A percentile compares a stretch with the other conserved stretches of the same genome.
phyloP scores from a whole-genome alignment of 2,888 invertebrate species.

The Drosophila gaucha region DNA sequence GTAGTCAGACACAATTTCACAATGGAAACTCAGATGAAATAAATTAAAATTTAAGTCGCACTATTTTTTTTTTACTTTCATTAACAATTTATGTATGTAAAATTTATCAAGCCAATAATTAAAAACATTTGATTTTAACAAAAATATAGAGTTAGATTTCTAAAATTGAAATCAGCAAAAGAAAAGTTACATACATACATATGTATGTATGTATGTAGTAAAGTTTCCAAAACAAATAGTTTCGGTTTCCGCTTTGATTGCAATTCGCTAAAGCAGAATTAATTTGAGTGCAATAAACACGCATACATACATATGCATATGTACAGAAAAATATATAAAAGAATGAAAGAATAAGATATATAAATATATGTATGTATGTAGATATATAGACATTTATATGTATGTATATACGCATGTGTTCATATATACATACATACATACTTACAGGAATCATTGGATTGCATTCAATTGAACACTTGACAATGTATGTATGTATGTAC shows the following conservation, averaged over 20 bases:
- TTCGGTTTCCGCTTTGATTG: slow-evolving; percentile 8
- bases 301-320: neutral
- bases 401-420: neutral
- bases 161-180: neutral
- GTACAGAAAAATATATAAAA: neutral
- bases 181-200: neutral
- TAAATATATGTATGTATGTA: neutral
- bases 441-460: slow-evolving; percentile 2
- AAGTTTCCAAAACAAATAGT: neutral
- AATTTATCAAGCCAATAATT: too few species aligned
- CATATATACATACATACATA: neutral
- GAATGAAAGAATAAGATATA: neutral
- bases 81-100: too few species aligned
- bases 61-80: neutral
- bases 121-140: too few species aligned
- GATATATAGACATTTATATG: too few species aligned
- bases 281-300: neutral
- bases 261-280: slow-evolving; percentile 8
- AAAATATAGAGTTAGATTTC: too few species aligned
- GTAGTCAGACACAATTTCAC: too few species aligned
- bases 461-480: slow-evolving; percentile 19
- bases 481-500: neutral
- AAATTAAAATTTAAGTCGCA: too few species aligned
- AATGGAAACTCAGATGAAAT: too few species aligned
- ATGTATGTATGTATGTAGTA: too few species aligned